Conservation (phyloP, 2,797 vertebrate genomes). For the Acipenser transmontanus region DNA sequence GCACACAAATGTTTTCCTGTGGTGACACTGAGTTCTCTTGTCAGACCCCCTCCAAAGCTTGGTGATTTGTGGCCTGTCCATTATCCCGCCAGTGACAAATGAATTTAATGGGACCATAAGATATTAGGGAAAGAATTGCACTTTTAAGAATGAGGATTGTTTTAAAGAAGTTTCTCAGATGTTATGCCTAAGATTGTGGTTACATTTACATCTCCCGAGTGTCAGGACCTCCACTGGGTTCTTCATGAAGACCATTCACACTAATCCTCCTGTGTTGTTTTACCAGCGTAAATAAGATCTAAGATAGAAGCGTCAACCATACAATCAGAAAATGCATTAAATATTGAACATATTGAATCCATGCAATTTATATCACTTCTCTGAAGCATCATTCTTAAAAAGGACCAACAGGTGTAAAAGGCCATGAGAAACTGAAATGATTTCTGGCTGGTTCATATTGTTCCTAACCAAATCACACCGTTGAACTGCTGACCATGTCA, state of each 20-base stretch:
- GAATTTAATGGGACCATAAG: constrained; percentile 68
- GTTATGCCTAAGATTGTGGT: constrained; percentile 59
- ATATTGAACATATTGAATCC: too few species aligned
- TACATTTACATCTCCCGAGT: constrained; percentile 47
- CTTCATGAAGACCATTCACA: constrained; percentile 5
- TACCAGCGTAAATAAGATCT: background rate
- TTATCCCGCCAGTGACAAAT: constrained; percentile 76
- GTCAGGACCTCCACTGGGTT: background rate
- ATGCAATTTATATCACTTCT: too few species aligned
- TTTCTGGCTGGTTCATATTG: too few species aligned
- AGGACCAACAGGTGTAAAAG: too few species aligned
- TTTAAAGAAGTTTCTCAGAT: constrained; percentile 75
- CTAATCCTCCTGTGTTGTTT: constrained; percentile 35
- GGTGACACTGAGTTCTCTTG: constrained; percentile 58
- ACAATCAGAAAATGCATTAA: too few species aligned
- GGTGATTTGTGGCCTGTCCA: constrained; percentile 86
- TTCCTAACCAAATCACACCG: too few species aligned
- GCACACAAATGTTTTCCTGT: constrained; percentile 60
- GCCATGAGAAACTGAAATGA: too few species aligned
- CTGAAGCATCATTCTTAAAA: too few species aligned
- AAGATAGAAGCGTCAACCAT: too few species aligned
- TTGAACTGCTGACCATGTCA: too few species aligned
- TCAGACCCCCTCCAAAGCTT: constrained; percentile 53
- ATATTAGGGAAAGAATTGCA: constrained; percentile 55
- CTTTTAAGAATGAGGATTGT: constrained; percentile 52